Evolutionary conservation across 1,140 invertebrate genomes (phyloP).

Genomic region (Drosophila nikananu): DNA sequence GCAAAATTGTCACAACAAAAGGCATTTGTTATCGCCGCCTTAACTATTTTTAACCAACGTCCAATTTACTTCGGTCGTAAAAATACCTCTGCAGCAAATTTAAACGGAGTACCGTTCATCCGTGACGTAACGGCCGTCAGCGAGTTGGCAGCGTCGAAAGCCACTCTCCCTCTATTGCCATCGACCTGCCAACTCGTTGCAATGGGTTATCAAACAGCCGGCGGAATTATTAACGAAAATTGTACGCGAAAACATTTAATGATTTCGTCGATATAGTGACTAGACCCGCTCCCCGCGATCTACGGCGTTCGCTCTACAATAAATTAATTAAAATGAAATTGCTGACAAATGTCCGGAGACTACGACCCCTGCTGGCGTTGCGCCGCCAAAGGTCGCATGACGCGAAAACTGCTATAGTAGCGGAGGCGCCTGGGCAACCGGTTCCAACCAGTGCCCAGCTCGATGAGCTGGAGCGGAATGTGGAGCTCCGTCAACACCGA

Average conservation of each 20-base stretch:
- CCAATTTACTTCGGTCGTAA: slow-evolving; percentile 36
- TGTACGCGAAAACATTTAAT: slow-evolving; percentile 32
- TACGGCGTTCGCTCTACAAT: slow-evolving; percentile 16
- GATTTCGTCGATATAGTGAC: slow-evolving; percentile 17
- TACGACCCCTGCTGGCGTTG: slow-evolving; percentile 44
- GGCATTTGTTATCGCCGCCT: slow-evolving; percentile 13
- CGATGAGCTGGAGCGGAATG: slow-evolving; percentile 67
- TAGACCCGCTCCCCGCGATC: slow-evolving; percentile 6
- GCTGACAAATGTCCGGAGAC: slow-evolving; percentile 48
- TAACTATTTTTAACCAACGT: slow-evolving; percentile 41
- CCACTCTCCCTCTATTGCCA: background rate
- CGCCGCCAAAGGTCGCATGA: slow-evolving; percentile 53
- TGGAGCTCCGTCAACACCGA: slow-evolving; percentile 57
- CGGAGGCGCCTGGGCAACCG: slow-evolving; percentile 39
- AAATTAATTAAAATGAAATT: slow-evolving; percentile 70
- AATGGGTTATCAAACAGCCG: slow-evolving; percentile 28
- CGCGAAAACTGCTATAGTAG: slow-evolving; percentile 21
- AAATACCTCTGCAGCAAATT: slow-evolving; percentile 24
- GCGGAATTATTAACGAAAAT: slow-evolving; percentile 24
- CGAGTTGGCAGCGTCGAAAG: slow-evolving; percentile 19
- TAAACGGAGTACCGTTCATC: slow-evolving; percentile 6
- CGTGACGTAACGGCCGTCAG: slow-evolving; percentile 6
- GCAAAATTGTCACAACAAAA: slow-evolving; percentile 23
- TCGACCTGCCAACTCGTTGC: slow-evolving; percentile 2
- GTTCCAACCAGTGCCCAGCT: slow-evolving; percentile 63